A percentile compares a stretch with the other conserved stretches of the same genome.
These are phyloP conservation scores for Parauchenoglanis ngamensis DNA, from an alignment of 2,797 vertebrate species.

Conservation along the genomic window DNA sequence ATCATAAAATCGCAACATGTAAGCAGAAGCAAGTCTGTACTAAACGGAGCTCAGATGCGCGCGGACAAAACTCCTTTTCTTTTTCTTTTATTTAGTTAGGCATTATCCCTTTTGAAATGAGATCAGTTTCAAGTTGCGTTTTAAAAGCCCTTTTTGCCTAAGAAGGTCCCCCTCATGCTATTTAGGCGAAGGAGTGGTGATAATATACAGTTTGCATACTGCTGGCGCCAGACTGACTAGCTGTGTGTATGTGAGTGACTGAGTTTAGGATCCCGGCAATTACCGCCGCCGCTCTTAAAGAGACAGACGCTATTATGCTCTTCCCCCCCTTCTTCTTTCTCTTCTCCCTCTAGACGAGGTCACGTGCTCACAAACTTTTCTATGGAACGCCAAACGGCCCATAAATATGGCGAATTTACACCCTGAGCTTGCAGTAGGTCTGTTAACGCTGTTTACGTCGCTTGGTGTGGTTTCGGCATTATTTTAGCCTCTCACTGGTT, in stretches of 20 bases:
- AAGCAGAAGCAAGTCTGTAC: slow-evolving; percentile 57
- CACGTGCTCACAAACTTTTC: slow-evolving; percentile 66
- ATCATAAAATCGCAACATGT: slow-evolving; percentile 42
- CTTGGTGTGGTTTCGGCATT: background rate
- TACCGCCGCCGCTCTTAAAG: slow-evolving; percentile 94
- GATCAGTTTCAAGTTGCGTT: slow-evolving; percentile 87
- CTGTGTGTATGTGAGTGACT: slow-evolving; percentile 91
- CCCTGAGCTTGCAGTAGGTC: background rate
- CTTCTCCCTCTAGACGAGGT: slow-evolving; percentile 73
- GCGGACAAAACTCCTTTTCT: slow-evolving; percentile 65
- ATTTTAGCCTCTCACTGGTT: background rate
- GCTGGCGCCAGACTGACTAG: slow-evolving; percentile 95
- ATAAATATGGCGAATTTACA: background rate
- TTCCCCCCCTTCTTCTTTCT: slow-evolving; percentile 63
- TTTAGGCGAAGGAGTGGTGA: slow-evolving; percentile 94
- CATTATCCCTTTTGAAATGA: slow-evolving; percentile 83
- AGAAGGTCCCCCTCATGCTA: slow-evolving; percentile 86
- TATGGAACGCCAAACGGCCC: slow-evolving; percentile 37
- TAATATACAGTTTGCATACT: slow-evolving; percentile 96
- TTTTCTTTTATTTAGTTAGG: slow-evolving; percentile 77
- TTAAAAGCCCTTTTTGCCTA: slow-evolving; percentile 78
- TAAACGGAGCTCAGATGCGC: slow-evolving; percentile 65
- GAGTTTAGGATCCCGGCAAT: slow-evolving; percentile 90
- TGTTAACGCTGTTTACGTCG: background rate
- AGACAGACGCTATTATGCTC: slow-evolving; percentile 78